These are phyloP conservation scores for Mamestra brassicae DNA, from an alignment of 2,888 invertebrate genomes.

Conservation along the genomic window DNA sequence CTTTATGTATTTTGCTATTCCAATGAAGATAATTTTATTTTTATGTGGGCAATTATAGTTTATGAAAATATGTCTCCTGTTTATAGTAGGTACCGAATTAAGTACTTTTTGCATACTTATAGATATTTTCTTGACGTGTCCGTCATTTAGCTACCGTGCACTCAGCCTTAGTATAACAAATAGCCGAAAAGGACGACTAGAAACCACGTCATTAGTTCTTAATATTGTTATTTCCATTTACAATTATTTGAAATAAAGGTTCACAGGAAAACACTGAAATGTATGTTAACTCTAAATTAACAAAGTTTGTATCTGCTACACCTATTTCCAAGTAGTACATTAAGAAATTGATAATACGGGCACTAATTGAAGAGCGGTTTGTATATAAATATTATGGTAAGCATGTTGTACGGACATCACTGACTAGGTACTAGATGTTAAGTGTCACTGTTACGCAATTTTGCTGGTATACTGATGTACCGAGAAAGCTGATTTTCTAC, in stretches of 20 bases:
- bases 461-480: conserved; percentile 4
- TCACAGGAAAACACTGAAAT: conserved; percentile 14
- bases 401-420: conserved; percentile 17
- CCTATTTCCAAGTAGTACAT: conserved; percentile 27
- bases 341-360: conserved; percentile 11
- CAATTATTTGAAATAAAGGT: conserved; percentile 8
- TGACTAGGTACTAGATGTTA: conserved; percentile 36
- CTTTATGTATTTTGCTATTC: conserved; percentile 65
- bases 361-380: conserved; percentile 1
- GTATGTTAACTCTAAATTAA: conserved; percentile 20
- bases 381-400: conserved; percentile 19
- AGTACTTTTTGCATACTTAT: conserved; percentile 60
- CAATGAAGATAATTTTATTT: conserved; percentile 59
- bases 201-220: conserved; percentile 12
- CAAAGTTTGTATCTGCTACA: conserved; percentile 17
- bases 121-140: conserved; percentile 53
- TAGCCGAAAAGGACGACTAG: conserved; percentile 32
- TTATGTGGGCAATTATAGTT: conserved; percentile 88
- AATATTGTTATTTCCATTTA: conserved; percentile 8
- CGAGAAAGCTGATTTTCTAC: neutral
- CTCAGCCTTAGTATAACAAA: conserved; percentile 30
- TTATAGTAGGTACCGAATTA: conserved; percentile 70
- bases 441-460: conserved; percentile 19
- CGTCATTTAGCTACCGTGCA: conserved; percentile 39
- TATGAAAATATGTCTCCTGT: conserved; percentile 90